Base-by-base conservation (phyloP, 2,888 invertebrate genomes). In the Thera britannica region DNA sequence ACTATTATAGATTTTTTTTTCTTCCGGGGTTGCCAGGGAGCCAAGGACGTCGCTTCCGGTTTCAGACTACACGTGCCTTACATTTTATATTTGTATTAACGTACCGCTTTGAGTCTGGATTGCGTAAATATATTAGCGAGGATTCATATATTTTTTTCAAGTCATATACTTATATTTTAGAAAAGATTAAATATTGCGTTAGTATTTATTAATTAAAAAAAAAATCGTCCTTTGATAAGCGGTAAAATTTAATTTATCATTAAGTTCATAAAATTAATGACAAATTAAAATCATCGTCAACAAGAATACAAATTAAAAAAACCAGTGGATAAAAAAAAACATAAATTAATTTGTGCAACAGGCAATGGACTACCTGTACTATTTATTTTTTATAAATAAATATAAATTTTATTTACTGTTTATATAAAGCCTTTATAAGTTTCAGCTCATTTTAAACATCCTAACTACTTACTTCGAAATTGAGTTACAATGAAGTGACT, bases 1-100 rank as follows among this genome's bases (percentile, higher is more conserved):
- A 79, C 79, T 85, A 83, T 84, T 90, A 90, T 90, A 90, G 90
- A 90, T 90, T 90, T 90, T 90, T 86, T 83, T 84, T 83, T 82
- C 83, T 83, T 82, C 82, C 82, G 83, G 83, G 87, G 89, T 87
- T 86, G 88, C 86, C 82, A 87, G 83, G 88, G 84, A 77, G 83
- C 82, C 90, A 88, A 90, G 90, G 90, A 83, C 88, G 85, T 68
- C 72, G 82, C 86, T 88, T 88, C 89, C 88, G 86, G 84, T 81
- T 81, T 81, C 83, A 77, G 78, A 78, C 73, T 86, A 86, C 84
- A 86, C 87, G 87, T 84, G 86, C 80, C 75, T 71, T 79, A 77
- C 75, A 79, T 78, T 79, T 79, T 83, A 80, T 83, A 83, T 80
- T 78, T 78, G 77, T 76, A 73, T 59, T 62, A 48, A 36, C 12